Conservation (phyloP, 1,140 invertebrate species). For the Drosophila bocqueti region DNA sequence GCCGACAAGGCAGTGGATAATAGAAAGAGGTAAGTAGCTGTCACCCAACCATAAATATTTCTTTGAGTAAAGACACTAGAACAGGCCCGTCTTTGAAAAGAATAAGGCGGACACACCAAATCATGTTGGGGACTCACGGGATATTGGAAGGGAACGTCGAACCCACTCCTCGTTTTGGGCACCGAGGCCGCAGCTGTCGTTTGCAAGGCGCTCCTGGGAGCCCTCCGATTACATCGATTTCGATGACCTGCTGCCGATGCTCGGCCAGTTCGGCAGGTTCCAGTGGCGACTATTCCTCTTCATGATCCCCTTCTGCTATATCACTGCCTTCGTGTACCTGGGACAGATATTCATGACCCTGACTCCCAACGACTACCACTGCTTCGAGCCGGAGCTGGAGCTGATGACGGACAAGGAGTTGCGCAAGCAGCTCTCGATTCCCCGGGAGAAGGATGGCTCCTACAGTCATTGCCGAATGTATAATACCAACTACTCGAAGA, state of each 20-base stretch:
- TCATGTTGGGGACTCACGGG: neutral
- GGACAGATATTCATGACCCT: constrained; percentile 93
- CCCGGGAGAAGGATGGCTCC: constrained; percentile 85
- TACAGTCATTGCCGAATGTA: constrained; percentile 89
- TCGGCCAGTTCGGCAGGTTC: constrained; percentile 94
- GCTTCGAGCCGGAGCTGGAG: constrained; percentile 88
- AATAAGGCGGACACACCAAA: neutral
- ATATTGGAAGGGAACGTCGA: neutral
- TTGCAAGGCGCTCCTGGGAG: neutral
- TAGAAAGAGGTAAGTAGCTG: neutral
- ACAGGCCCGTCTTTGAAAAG: neutral
- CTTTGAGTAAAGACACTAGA: neutral
- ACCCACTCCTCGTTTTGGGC: neutral
- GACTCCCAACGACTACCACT: constrained; percentile 91
- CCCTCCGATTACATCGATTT: constrained; percentile 88
- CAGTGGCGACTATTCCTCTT: constrained; percentile 92
- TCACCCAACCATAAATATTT: no score
- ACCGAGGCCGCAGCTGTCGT: neutral
- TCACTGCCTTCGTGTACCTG: constrained; percentile 93
- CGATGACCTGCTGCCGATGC: constrained; percentile 92
- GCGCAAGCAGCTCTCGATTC: constrained; percentile 87
- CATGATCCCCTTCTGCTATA: constrained; percentile 93
- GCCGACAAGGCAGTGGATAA: neutral
- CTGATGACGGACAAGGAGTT: constrained; percentile 16
- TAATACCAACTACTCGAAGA: constrained; percentile 88